Conservation (phyloP, 1,140 invertebrate species). For the Bombus ignitus region DNA sequence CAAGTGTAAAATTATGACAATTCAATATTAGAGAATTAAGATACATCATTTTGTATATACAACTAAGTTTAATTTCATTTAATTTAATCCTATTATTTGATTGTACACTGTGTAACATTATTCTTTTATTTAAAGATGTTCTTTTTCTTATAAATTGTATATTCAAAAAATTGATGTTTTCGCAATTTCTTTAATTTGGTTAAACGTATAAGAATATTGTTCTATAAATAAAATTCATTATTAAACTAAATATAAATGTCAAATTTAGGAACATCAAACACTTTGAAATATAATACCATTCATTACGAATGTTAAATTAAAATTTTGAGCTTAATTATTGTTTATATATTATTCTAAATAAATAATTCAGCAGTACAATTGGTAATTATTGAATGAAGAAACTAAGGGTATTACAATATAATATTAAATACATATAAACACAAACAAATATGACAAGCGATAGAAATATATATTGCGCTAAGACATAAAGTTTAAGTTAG, state of each 20-base stretch:
- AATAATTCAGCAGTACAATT: constrained; percentile 4
- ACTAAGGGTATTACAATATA: neutral
- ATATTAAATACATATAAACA: neutral
- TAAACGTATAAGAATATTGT: neutral
- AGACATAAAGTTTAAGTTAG: constrained; percentile 1
- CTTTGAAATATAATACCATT: neutral
- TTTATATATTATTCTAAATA: neutral
- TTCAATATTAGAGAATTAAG: neutral
- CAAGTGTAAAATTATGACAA: constrained; percentile 10
- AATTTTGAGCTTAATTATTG: neutral
- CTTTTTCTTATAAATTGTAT: constrained; percentile 8
- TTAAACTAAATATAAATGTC: neutral
- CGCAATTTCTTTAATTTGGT: neutral
- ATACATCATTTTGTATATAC: constrained; percentile 26
- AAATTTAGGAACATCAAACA: neutral
- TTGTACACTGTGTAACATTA: constrained; percentile 2
- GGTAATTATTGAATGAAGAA: neutral
- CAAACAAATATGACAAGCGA: neutral
- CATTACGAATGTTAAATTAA: neutral
- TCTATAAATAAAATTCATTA: neutral
- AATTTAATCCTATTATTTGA: constrained; percentile 14
- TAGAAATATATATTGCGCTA: constrained; percentile 22
- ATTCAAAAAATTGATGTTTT: neutral
- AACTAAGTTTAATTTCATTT: constrained; percentile 29
- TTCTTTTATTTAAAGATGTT: constrained; percentile 2